Evolutionary conservation across 1,140 invertebrate genomes (phyloP), one percentile per base, ranked within the genome.

Genomic region (Monochamus saltuarius): DNA sequence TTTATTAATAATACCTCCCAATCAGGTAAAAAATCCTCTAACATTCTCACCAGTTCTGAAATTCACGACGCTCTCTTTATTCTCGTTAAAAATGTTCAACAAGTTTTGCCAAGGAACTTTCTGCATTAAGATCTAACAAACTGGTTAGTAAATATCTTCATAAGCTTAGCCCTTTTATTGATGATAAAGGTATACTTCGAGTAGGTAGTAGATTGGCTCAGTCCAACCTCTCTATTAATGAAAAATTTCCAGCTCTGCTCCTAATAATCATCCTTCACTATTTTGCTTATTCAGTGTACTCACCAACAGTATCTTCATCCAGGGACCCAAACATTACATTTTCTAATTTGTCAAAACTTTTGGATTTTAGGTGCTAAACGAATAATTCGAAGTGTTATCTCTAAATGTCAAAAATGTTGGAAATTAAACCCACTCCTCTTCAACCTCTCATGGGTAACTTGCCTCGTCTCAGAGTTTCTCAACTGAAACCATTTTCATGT

Each of bases 371-470:
- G 10, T 35, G 8, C 55, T 14, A 56, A 47, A 22, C 43, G 42
- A 19, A 13, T 19, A 14, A 50, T 56, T 36, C 13, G 29, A 9
- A 9, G 10, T 19, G 17, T 47, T 13, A 10, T 56, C 8, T 51
- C 56, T 10, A 59, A 59, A 17, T 52, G 56, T 42, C 29, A 56
- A 14, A 9, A 49, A 9, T 59, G 46, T 56, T 52, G 56, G 56
- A 59, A 36, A 38, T 11, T 10, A 59, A 51, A 10, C 56, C 56
- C 11, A 52, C n/a, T n/a, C 7, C 35, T 11, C 17, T 53, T 35
- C 14, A 13, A 38, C 56, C 56, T 22, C 36, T 29, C 7, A 52
- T 59, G 67, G 53, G 1, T 46, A 72, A 50, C 46, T 73, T 36
- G 66, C 72, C 40, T 19, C 17, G 22, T 13, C 14, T 39, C 16